Conservation (phyloP, 2,797 vertebrate genomes). For the Liparis tanakae region DNA sequence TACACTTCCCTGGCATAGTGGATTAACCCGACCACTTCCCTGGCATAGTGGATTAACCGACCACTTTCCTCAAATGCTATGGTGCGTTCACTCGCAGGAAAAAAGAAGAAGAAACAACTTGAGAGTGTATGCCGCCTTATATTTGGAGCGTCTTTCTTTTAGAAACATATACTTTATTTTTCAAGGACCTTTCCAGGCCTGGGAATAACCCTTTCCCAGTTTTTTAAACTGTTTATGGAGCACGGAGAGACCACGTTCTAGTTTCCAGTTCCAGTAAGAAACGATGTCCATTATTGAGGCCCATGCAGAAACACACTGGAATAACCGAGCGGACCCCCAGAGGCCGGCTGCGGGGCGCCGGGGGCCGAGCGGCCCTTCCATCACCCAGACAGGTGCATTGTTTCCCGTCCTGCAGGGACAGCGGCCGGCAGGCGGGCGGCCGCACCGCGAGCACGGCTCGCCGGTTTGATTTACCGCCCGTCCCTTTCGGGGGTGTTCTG, state of each 20-base stretch:
- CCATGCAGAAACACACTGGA: constrained; percentile 9
- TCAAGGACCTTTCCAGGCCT: too few relatives aligned
- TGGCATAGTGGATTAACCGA: too few relatives aligned
- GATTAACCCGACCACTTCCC: too few relatives aligned
- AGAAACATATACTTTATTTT: too few relatives aligned
- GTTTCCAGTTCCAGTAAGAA: neutral
- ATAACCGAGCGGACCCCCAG: constrained; percentile 24
- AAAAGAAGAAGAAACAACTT: too few relatives aligned
- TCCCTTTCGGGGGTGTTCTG: constrained; percentile 42
- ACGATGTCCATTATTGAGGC: constrained; percentile 3
- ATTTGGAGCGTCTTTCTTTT: too few relatives aligned
- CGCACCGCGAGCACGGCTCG: constrained; percentile 45
- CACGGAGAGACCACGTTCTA: neutral
- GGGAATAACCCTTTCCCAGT: too few relatives aligned
- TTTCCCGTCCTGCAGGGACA: constrained; percentile 66
- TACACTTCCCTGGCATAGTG: too few relatives aligned
- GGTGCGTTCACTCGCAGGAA: too few relatives aligned
- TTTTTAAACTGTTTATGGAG: neutral
- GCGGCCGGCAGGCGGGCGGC: constrained; percentile 52
- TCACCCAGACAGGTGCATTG: constrained; percentile 76
- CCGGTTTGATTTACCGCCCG: constrained; percentile 63
- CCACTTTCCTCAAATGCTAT: too few relatives aligned
- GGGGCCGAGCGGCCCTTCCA: constrained; percentile 64
- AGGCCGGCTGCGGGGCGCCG: constrained; percentile 22
- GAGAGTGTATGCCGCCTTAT: too few relatives aligned